Conservation (phyloP, 2,113 vertebrate genomes). For the Noturus placidus region DNA sequence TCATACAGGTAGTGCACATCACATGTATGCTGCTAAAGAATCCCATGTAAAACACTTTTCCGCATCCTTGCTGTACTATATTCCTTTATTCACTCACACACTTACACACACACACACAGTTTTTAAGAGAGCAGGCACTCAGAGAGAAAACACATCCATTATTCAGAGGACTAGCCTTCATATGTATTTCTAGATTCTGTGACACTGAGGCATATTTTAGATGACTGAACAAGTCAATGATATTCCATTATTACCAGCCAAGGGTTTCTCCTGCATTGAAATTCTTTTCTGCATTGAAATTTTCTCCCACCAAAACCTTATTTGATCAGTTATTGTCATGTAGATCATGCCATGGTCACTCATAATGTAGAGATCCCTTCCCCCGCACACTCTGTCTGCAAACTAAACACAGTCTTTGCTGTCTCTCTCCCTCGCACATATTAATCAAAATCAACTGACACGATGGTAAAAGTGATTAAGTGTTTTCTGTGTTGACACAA, state of each 20-base stretch:
- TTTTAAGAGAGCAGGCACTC: conserved; percentile 13
- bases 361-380: no score
- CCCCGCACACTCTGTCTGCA: no score
- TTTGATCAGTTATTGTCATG: no score
- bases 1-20: background rate
- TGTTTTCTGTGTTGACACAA: no score
- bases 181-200: background rate
- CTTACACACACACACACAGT: conserved; percentile 7
- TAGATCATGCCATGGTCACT: no score
- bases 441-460: no score
- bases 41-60: background rate
- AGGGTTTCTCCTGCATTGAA: no score
- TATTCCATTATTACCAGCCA: conserved; percentile 14
- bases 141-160: conserved; percentile 28
- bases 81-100: background rate
- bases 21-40: background rate
- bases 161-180: conserved; percentile 33
- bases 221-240: background rate
- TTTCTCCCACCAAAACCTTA: no score
- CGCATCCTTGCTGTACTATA: background rate
- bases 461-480: no score
- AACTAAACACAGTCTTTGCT: no score
- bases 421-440: no score
- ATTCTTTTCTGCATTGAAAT: no score
- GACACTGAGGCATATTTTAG: background rate